phyloP scores from a whole-genome alignment of 1,140 invertebrate species.

The Cotesia vestalis region DNA sequence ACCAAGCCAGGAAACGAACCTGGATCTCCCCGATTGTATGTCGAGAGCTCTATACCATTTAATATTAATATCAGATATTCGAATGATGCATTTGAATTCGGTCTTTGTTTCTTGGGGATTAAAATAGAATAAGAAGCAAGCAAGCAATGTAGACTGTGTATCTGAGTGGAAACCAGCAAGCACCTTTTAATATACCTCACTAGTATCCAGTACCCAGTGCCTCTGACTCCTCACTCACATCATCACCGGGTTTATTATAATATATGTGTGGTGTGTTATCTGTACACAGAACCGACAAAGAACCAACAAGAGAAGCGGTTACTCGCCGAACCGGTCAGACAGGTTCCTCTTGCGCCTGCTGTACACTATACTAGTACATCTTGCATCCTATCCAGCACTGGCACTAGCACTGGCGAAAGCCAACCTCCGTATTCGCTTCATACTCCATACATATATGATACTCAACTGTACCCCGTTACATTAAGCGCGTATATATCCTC shows the following conservation, averaged over 20 bases:
- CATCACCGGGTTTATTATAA: background rate
- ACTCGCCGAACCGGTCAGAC: constrained; percentile 36
- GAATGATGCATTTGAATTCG: constrained; percentile 8
- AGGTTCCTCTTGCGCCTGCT: constrained; percentile 20
- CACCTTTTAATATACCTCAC: constrained; percentile 9
- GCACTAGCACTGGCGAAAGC: constrained; percentile 16
- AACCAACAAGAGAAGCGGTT: constrained; percentile 26
- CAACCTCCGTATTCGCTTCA: constrained; percentile 6
- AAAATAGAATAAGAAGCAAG: background rate
- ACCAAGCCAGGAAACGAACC: too few species aligned
- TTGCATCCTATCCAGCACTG: too few species aligned
- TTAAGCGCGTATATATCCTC: background rate
- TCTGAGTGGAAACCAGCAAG: background rate
- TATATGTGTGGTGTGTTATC: background rate
- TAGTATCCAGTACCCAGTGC: background rate
- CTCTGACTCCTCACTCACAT: background rate
- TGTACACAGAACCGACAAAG: constrained; percentile 10
- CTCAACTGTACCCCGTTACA: constrained; percentile 27
- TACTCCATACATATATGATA: background rate
- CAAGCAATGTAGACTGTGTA: background rate
- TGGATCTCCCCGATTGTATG: too few species aligned
- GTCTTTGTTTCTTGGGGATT: background rate
- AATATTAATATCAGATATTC: background rate
- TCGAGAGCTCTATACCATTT: too few species aligned
- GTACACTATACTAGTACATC: background rate